These are phyloP conservation scores for Knipowitschia caucasica DNA, from an alignment of 2,797 vertebrate genomes.

Conservation along the genomic window DNA sequence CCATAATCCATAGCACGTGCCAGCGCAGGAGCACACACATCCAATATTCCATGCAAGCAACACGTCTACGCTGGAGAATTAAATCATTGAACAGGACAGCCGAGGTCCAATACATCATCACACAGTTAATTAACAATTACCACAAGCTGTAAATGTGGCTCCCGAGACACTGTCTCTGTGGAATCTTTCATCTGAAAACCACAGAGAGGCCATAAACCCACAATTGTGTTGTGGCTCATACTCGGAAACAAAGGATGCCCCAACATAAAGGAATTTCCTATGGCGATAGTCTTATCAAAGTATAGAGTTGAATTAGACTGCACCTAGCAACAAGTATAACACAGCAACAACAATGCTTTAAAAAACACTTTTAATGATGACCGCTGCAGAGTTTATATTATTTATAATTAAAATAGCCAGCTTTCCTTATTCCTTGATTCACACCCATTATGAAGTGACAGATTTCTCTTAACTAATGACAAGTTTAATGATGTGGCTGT, in stretches of 20 bases:
- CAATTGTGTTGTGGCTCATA: neutral
- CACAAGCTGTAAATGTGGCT: slow-evolving; percentile 23
- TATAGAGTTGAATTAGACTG: too few species aligned
- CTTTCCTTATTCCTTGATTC: neutral
- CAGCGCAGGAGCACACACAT: neutral
- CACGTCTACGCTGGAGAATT: slow-evolving; percentile 8
- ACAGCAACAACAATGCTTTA: neutral
- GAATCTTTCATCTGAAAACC: slow-evolving; percentile 8
- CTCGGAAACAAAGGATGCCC: too few species aligned
- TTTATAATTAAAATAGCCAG: neutral
- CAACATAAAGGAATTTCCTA: too few species aligned
- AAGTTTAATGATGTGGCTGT: neutral
- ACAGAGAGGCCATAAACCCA: neutral
- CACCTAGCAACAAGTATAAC: neutral
- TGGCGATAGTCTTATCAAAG: too few species aligned
- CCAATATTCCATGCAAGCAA: neutral
- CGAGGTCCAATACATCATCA: slow-evolving; percentile 22
- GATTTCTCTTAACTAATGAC: neutral
- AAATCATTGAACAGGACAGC: slow-evolving; percentile 2
- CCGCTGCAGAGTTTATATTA: too few species aligned
- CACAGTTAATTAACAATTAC: slow-evolving; percentile 41
- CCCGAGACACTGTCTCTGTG: slow-evolving; percentile 6
- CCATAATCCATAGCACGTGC: neutral
- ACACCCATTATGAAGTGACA: neutral
- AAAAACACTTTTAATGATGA: neutral